Evolutionary conservation across 2,888 invertebrate species (phyloP).

Genomic region (Cacoxenus indagator): DNA sequence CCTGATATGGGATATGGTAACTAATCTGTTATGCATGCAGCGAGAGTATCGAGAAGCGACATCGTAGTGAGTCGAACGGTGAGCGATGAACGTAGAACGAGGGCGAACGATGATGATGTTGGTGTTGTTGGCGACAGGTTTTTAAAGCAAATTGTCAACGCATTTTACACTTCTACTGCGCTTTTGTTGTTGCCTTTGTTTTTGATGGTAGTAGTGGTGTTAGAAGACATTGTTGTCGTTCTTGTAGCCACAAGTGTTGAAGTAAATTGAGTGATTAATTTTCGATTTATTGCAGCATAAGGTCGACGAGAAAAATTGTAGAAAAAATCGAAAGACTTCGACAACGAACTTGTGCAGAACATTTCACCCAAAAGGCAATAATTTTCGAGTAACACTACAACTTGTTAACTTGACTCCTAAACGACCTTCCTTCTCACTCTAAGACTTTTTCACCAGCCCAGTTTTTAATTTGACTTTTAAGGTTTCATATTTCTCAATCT

Average conservation of each 20-base stretch:
- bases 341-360: conserved; percentile 43
- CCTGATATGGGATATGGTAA: conserved; percentile 71
- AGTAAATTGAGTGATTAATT: conserved; percentile 63
- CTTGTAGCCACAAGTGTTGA: conserved; percentile 47
- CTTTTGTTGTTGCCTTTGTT: conserved; percentile 5
- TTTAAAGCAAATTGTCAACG: conserved; percentile 42
- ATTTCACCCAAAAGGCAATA: not conserved
- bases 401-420: conserved; percentile 43
- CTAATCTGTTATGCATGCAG: conserved; percentile 67
- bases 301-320: conserved; percentile 32
- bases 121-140: conserved; percentile 11
- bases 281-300: conserved; percentile 57
- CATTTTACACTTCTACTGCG: conserved; percentile 50
- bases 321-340: conserved; percentile 52
- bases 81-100: not conserved
- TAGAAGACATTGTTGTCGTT: conserved; percentile 14
- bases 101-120: not conserved
- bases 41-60: too few species aligned
- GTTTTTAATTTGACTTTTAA: too few species aligned
- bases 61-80: conserved; percentile 9
- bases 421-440: too few species aligned
- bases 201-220: not conserved
- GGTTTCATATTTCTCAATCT: not conserved
- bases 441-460: too few species aligned
- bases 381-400: conserved; percentile 23